Evolutionary conservation across 1,140 invertebrate species (phyloP).

Genomic region (Coenobita brevimanus): DNA sequence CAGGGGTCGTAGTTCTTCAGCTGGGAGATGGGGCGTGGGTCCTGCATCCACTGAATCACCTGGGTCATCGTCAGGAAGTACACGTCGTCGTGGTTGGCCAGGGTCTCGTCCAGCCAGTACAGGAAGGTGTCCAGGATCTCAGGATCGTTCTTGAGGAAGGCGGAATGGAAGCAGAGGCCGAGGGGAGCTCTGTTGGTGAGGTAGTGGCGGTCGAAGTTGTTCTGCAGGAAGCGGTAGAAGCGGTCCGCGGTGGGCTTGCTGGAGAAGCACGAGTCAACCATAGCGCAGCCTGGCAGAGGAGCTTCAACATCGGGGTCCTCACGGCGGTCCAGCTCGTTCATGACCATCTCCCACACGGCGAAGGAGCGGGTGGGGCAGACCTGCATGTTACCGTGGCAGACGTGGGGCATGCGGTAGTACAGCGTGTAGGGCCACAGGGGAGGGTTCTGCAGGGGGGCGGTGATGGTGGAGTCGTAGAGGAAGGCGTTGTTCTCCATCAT

Average conservation of each 20-base stretch:
- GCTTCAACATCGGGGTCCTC: constrained; percentile 94
- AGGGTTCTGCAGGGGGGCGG: constrained; percentile 91
- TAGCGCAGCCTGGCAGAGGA: constrained; percentile 93
- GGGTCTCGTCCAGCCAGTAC: constrained; percentile 94
- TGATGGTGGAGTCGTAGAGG: constrained; percentile 96
- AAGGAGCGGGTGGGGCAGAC: constrained; percentile 91
- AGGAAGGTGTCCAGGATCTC: constrained; percentile 94
- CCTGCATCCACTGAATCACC: constrained; percentile 97
- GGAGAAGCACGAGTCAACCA: constrained; percentile 94
- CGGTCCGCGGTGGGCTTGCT: constrained; percentile 94
- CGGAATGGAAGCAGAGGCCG: constrained; percentile 95
- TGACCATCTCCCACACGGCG: constrained; percentile 98
- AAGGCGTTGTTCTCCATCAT: constrained; percentile 99
- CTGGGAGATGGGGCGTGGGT: constrained; percentile 87
- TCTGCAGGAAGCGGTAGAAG: constrained; percentile 96
- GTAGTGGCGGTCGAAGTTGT: constrained; percentile 97
- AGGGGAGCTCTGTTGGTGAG: constrained; percentile 93
- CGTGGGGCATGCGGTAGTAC: constrained; percentile 97
- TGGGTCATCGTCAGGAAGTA: constrained; percentile 98
- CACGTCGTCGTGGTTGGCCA: constrained; percentile 91
- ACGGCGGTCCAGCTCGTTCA: constrained; percentile 94
- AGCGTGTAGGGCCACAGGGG: constrained; percentile 98
- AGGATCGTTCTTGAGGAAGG: constrained; percentile 95
- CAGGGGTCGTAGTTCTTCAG: constrained; percentile 94
- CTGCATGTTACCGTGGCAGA: constrained; percentile 94